phyloP scores from a whole-genome alignment of 2,113 vertebrate species.

The Circaetus cinerascens region DNA sequence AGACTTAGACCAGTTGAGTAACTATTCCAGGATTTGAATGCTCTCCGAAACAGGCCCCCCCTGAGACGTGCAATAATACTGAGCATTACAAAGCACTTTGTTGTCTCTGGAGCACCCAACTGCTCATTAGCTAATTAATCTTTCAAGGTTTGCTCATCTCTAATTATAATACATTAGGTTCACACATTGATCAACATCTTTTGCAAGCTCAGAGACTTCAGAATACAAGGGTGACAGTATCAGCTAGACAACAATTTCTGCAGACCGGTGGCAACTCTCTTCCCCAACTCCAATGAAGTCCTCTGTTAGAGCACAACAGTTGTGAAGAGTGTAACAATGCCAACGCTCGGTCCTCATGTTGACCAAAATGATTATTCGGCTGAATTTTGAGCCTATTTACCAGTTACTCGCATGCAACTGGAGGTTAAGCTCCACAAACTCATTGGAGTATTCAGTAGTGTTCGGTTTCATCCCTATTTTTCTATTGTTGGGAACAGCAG shows the following conservation, averaged over 20 bases:
- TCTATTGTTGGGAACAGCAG: background rate
- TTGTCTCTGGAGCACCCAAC: background rate
- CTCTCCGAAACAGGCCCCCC: background rate
- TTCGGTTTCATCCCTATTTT: background rate
- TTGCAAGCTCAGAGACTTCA: background rate
- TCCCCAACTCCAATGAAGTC: rapidly evolving
- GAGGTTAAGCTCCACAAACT: background rate
- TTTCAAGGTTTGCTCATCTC: background rate
- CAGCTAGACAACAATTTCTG: background rate
- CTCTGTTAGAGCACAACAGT: background rate
- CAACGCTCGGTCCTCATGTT: background rate
- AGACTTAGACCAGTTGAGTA: background rate
- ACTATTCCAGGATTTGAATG: background rate
- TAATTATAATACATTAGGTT: background rate
- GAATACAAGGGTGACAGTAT: rapidly evolving
- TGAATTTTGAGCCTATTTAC: background rate
- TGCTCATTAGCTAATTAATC: background rate
- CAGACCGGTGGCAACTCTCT: background rate
- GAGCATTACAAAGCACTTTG: background rate
- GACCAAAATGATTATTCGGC: background rate
- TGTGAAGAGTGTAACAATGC: background rate
- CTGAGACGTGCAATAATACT: background rate
- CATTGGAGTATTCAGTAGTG: background rate
- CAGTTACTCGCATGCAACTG: background rate
- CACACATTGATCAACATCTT: background rate